Conservation (phyloP, 2,797 vertebrate species). For the Chrysocyon brachyurus region DNA sequence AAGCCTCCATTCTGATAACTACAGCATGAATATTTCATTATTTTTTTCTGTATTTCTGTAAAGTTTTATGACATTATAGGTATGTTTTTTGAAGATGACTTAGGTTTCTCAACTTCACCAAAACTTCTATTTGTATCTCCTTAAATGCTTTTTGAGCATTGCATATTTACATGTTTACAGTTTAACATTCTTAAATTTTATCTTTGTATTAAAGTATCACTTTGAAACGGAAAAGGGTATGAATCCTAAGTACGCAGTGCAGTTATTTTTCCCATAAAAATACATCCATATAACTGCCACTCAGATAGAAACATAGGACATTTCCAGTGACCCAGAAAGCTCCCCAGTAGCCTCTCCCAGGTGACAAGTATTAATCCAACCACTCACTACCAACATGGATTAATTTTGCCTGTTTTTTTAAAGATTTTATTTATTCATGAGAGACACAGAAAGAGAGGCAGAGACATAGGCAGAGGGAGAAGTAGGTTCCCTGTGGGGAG, state of each 20-base stretch:
- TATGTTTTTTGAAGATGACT: neutral
- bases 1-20: neutral
- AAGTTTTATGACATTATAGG: neutral
- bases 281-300: neutral
- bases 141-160: neutral
- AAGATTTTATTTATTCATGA: no score
- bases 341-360: neutral
- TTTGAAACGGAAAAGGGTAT: neutral
- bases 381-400: neutral
- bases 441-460: no score
- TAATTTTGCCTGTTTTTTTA: neutral
- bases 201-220: neutral
- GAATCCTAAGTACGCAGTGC: neutral
- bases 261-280: neutral
- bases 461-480: no score
- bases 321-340: neutral
- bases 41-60: neutral
- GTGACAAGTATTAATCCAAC: neutral
- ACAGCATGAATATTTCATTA: neutral
- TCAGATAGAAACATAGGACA: neutral
- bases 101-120: neutral
- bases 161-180: neutral
- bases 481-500: no score
- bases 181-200: conserved; percentile 17
- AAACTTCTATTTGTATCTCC: neutral